Evolutionary conservation across 2,113 vertebrate genomes (phyloP).

Genomic region (Vanacampus margaritifer): DNA sequence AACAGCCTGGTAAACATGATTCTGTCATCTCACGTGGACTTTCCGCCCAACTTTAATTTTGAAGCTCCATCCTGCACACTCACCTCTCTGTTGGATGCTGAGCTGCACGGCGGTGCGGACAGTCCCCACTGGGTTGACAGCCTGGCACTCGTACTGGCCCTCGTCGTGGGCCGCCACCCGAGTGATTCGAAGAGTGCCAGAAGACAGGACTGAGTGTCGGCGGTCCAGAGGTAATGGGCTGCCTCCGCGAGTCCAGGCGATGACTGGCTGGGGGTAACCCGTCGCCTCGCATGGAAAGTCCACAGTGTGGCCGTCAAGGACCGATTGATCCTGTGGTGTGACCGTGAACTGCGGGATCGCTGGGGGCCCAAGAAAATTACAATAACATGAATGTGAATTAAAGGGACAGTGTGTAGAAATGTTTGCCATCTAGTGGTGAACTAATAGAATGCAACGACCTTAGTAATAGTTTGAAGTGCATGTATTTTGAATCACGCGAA

Average conservation of each 20-base stretch:
- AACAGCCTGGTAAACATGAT: background rate
- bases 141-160: slow-evolving; percentile 97
- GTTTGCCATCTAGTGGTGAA: no score
- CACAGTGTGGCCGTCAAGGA: slow-evolving; percentile 88
- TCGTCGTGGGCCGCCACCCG: slow-evolving; percentile 89
- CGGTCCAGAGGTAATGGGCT: slow-evolving; percentile 86
- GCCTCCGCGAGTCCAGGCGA: slow-evolving; percentile 94
- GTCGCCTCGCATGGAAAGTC: slow-evolving; percentile 92
- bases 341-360: slow-evolving; percentile 90
- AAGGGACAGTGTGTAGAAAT: background rate
- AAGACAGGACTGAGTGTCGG: slow-evolving; percentile 82
- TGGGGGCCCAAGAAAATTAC: slow-evolving; percentile 39
- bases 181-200: slow-evolving; percentile 85
- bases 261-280: slow-evolving; percentile 88
- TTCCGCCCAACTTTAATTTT: background rate
- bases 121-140: slow-evolving; percentile 88
- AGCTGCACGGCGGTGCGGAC: slow-evolving; percentile 79
- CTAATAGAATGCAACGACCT: no score
- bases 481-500: no score
- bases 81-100: slow-evolving; percentile 88
- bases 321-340: slow-evolving; percentile 85
- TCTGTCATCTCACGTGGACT: background rate
- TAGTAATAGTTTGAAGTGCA: no score
- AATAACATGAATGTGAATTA: background rate
- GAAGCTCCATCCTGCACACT: slow-evolving; percentile 7